Conservation (phyloP, 2,113 vertebrate genomes). For the Clinocottus analis region DNA sequence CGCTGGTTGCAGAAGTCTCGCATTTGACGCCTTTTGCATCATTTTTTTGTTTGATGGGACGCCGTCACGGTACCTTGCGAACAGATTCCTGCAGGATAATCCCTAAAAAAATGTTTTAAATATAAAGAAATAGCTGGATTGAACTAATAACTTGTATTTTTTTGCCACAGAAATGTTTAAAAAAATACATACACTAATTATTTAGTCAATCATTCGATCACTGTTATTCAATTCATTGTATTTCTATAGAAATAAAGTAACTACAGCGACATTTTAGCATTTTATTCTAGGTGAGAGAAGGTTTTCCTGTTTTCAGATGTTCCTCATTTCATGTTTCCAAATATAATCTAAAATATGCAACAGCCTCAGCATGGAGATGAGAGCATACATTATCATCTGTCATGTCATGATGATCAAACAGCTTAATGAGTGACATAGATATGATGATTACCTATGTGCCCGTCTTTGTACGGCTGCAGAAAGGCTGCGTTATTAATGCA, state of each 20-base stretch:
- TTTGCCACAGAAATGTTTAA: background rate
- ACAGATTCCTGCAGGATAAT: constrained; percentile 14
- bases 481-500: constrained; percentile 76
- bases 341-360: constrained; percentile 64
- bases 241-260: background rate
- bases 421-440: constrained; percentile 79
- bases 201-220: background rate
- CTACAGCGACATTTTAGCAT: too few relatives aligned
- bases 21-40: constrained; percentile 20
- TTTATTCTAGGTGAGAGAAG: constrained; percentile 2
- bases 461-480: constrained; percentile 59
- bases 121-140: background rate
- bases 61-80: background rate
- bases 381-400: constrained; percentile 69
- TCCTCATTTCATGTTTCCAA: constrained; percentile 36
- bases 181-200: background rate
- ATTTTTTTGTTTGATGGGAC: constrained; percentile 20
- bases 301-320: constrained; percentile 26
- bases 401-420: constrained; percentile 74
- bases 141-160: too few relatives aligned
- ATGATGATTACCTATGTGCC: constrained; percentile 74
- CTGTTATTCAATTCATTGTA: constrained; percentile 2
- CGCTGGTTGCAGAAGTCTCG: constrained; percentile 10
- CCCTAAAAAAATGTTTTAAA: background rate
- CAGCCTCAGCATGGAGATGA: constrained; percentile 55